Evolutionary conservation across 2,113 vertebrate genomes (phyloP).

Genomic region (Oreochromis aureus): DNA sequence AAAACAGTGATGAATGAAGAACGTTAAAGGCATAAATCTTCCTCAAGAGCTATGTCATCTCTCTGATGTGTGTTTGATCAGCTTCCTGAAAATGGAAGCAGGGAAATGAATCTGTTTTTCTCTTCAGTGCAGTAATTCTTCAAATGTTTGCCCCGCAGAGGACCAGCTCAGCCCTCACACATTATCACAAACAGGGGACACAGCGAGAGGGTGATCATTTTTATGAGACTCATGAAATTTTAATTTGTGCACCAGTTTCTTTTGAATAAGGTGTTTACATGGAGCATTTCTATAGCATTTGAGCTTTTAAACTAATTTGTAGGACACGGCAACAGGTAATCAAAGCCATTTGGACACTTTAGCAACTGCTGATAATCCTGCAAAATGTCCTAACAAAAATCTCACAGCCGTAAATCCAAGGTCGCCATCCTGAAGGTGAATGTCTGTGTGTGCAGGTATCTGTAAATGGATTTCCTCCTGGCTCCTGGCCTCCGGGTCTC

Average conservation of each 20-base stretch:
- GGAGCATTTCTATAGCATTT: background rate
- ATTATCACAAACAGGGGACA: background rate
- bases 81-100: background rate
- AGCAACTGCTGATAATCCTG: background rate
- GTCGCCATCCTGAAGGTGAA: constrained; percentile 23
- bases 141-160: background rate
- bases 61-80: background rate
- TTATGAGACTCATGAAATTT: background rate
- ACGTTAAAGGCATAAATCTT: background rate
- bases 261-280: rapidly evolving
- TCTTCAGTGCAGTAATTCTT: background rate
- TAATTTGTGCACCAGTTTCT: background rate
- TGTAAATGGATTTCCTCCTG: constrained; percentile 37
- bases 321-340: background rate
- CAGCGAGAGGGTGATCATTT: background rate
- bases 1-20: background rate
- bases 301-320: background rate
- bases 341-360: background rate
- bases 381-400: background rate
- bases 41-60: background rate
- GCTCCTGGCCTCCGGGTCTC: constrained; percentile 24
- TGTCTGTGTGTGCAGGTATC: background rate
- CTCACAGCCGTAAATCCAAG: background rate
- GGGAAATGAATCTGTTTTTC: background rate
- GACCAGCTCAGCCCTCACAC: background rate